Percentiles rank a stretch among this genome's conserved stretches.
phyloP scores from a whole-genome alignment of 1,140 invertebrate genomes.

The Campoletis sonorensis region DNA sequence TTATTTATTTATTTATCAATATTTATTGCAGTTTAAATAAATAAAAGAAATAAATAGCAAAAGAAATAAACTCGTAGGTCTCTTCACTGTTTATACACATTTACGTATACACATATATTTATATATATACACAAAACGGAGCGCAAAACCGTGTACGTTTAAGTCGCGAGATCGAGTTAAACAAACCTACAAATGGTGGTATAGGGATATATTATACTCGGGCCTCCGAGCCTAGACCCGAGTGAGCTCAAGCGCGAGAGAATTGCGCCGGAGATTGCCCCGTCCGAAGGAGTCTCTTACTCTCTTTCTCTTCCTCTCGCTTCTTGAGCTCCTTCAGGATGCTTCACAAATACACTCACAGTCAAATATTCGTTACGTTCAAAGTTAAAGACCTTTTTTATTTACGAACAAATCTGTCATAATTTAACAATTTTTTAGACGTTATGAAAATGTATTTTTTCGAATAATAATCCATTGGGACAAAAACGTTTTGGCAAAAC shows the following conservation, averaged over 20 bases:
- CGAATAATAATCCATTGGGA: too few relatives aligned
- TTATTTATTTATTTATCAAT: not conserved
- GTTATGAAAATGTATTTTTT: too few relatives aligned
- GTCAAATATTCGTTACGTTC: not conserved
- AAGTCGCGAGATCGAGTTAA: not conserved
- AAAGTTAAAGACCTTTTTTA: too few relatives aligned
- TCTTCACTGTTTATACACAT: too few relatives aligned
- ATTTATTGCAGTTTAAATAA: not conserved
- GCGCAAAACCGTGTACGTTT: not conserved
- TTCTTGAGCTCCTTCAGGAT: too few relatives aligned
- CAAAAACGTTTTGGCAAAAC: too few relatives aligned
- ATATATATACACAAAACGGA: not conserved
- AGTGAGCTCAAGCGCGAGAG: constrained; percentile 21
- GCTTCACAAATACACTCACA: not conserved
- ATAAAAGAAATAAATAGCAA: too few relatives aligned
- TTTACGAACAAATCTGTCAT: too few relatives aligned
- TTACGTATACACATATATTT: too few relatives aligned
- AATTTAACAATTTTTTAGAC: too few relatives aligned
- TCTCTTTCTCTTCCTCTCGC: not conserved
- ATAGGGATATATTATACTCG: constrained; percentile 20
- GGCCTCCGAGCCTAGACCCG: constrained; percentile 13
- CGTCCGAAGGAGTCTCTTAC: not conserved
- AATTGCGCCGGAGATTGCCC: constrained; percentile 16
- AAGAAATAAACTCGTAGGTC: too few relatives aligned
- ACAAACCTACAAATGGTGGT: not conserved